Evolutionary conservation across 2,113 vertebrate genomes (phyloP).

Genomic region (Polyodon spathula): DNA sequence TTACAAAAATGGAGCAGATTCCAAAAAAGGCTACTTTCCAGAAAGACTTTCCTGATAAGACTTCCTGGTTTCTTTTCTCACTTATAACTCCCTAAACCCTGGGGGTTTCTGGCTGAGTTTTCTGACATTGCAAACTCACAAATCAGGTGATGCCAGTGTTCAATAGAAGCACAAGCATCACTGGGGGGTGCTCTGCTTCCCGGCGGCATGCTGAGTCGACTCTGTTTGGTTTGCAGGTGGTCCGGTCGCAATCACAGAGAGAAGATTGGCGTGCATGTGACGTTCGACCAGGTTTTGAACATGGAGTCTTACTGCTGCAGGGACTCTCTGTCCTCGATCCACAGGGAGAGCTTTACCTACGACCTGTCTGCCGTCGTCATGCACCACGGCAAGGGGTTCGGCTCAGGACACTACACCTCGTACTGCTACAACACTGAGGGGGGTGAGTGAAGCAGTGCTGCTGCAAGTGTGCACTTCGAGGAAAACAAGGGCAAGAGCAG

Average conservation of each 20-base stretch:
- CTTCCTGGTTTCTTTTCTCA: too few relatives aligned
- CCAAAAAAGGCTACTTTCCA: too few relatives aligned
- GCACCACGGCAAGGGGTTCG: constrained; percentile 98
- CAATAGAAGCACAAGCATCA: too few relatives aligned
- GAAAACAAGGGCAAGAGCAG: not conserved
- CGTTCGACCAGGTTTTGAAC: constrained; percentile 95
- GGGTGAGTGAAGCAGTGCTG: constrained; percentile 65
- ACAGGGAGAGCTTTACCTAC: constrained; percentile 82
- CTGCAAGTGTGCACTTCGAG: not conserved
- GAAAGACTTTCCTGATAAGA: too few relatives aligned
- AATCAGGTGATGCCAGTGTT: too few relatives aligned
- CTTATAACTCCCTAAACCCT: too few relatives aligned
- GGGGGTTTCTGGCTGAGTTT: too few relatives aligned
- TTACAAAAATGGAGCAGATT: too few relatives aligned
- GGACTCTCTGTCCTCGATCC: constrained; percentile 73
- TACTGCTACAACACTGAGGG: constrained; percentile 99
- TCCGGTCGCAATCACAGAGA: constrained; percentile 97
- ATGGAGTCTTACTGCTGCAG: constrained; percentile 97
- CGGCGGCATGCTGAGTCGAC: not conserved
- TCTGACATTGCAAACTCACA: too few relatives aligned
- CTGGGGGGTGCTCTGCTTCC: not conserved
- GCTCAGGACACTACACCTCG: constrained; percentile 98
- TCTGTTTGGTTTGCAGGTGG: constrained; percentile 64
- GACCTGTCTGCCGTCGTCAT: constrained; percentile 98
- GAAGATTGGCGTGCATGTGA: constrained; percentile 97